Conservation (phyloP, 2,888 invertebrate genomes). For the Xylocampa areola region DNA sequence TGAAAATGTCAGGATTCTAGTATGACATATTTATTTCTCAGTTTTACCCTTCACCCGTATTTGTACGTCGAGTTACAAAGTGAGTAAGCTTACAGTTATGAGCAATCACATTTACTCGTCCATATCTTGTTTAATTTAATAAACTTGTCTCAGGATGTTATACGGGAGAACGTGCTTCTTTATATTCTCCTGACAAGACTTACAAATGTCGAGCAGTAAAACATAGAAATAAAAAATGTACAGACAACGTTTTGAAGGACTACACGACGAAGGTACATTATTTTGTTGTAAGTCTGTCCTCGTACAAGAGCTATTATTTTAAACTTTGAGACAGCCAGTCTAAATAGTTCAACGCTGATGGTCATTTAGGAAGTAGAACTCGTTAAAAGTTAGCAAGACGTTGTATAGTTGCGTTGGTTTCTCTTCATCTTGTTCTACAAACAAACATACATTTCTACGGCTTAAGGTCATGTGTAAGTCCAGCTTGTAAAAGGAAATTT, state of each 20-base stretch:
- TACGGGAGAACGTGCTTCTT: neutral
- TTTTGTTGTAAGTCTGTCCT: constrained; percentile 35
- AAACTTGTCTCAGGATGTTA: neutral
- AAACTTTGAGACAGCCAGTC: constrained; percentile 39
- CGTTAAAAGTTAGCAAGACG: constrained; percentile 37
- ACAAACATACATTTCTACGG: no score
- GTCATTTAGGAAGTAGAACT: constrained; percentile 30
- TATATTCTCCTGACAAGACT: neutral
- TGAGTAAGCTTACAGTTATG: no score
- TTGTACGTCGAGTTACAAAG: no score
- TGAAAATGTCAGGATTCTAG: no score
- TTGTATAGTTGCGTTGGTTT: constrained; percentile 8
- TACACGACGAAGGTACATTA: neutral
- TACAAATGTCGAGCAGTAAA: constrained; percentile 10
- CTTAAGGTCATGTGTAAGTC: no score
- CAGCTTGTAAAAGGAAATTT: no score
- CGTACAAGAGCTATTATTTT: constrained; percentile 46
- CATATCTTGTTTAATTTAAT: neutral
- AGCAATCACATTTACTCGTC: neutral
- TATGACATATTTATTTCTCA: no score
- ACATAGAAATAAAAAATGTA: constrained; percentile 7
- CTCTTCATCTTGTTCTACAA: constrained; percentile 1
- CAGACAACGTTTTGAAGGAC: constrained; percentile 3
- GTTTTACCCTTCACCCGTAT: no score
- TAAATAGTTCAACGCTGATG: constrained; percentile 32